These are phyloP conservation scores for Mus spicilegus DNA, from an alignment of 2,113 vertebrate genomes.

Conservation along the genomic window DNA sequence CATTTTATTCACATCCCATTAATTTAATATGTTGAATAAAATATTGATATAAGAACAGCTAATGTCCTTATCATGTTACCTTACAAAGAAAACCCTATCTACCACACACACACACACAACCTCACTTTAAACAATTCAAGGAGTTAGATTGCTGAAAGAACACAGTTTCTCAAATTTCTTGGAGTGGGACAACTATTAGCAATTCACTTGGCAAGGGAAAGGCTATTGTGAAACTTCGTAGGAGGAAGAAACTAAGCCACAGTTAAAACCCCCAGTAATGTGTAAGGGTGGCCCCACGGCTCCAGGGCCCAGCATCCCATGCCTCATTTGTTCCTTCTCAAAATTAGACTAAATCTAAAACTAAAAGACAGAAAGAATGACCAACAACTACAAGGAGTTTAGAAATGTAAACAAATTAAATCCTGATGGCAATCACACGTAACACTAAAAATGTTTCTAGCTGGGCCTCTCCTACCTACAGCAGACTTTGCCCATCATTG, in stretches of 20 bases:
- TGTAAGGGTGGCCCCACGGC: background rate
- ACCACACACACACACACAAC: background rate
- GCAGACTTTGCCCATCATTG: background rate
- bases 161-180: background rate
- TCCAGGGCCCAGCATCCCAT: background rate
- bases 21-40: conserved; percentile 39
- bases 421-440: background rate
- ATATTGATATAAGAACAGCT: background rate
- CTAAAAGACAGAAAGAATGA: background rate
- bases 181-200: conserved; percentile 29
- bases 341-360: background rate
- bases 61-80: background rate
- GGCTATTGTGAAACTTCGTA: conserved; percentile 5
- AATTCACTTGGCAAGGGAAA: background rate
- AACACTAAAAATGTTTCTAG: background rate
- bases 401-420: background rate
- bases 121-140: background rate
- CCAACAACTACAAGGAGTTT: background rate
- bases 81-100: background rate
- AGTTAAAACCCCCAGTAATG: background rate
- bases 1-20: background rate
- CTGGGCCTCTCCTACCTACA: background rate
- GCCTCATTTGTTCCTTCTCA: background rate
- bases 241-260: background rate
- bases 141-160: conserved; percentile 45